Base-by-base conservation (phyloP, 2,888 invertebrate species). In the Agrochola macilenta region DNA sequence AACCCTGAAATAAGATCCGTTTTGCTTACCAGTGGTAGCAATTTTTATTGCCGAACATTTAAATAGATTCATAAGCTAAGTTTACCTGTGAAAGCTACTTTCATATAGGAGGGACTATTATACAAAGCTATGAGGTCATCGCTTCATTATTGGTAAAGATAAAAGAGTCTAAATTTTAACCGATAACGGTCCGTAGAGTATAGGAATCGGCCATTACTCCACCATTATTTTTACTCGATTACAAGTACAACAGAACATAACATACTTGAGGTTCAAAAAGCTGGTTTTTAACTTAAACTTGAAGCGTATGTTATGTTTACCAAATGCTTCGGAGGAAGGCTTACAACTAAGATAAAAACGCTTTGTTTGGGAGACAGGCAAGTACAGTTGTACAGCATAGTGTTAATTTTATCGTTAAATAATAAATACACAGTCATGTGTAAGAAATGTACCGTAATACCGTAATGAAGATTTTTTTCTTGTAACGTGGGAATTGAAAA, bases 331-430 rank as follows among this genome's bases (percentile, higher is more conserved):
- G 7, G n/a, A 26, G 43, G 43, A 12, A 79, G 64, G 57, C 57
- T 72, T 65, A 61, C 58, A 58, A 52, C 65, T 43, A 1, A 69
- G 65, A 80, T 83, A 82, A 64, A 30, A 66, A 14, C 52, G n/a
- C 30, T 81, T 82, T 83, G 83, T 83, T 69, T 75, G 23, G 1
- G 1, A 60, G 26, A 49, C 54, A 57, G 46, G 7, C 20, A 11
- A 52, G 84, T 72, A 82, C 82, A 69, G 72, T 80, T 80, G 39
- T 30, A 58, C 0, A 1, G 49, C 30, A 14, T 8, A 49, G 79
- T 80, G 80, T 72, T 82, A 83, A 83, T 82, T 82, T 9, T 35
- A 20, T 23, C 17, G 23, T 43, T 60, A 65, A 54, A 66, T 20
- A 46, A 46, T 14, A 46, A 46, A 46, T 14, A 26, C 7, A 17